phyloP scores from a whole-genome alignment of 2,888 invertebrate species.

The Synanthedon andrenaeformis region DNA sequence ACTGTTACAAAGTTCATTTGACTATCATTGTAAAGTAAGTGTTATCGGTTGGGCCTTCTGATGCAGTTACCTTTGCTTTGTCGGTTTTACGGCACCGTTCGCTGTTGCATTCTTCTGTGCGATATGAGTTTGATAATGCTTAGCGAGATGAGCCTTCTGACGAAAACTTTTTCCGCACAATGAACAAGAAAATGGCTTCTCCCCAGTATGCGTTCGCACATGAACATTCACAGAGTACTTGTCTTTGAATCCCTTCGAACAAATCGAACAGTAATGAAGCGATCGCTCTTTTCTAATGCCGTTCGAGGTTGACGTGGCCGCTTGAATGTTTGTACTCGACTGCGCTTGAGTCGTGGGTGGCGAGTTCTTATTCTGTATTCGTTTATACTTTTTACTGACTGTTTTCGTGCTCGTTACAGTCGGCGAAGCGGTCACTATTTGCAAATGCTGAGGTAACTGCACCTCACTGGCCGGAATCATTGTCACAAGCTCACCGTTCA shows the following conservation, averaged over 20 bases:
- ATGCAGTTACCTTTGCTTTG: constrained; percentile 61
- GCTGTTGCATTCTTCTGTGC: constrained; percentile 83
- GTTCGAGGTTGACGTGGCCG: constrained; percentile 74
- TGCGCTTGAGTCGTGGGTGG: constrained; percentile 45
- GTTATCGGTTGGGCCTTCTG: constrained; percentile 9
- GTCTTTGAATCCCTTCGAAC: constrained; percentile 93
- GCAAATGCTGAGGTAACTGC: constrained; percentile 61
- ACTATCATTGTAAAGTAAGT: constrained; percentile 35
- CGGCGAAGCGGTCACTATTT: constrained; percentile 71
- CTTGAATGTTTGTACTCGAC: constrained; percentile 50
- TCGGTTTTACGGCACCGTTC: constrained; percentile 72
- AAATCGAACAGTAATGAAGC: constrained; percentile 92
- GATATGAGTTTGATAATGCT: constrained; percentile 93
- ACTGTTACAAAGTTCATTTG: constrained; percentile 58
- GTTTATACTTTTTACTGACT: constrained; percentile 78
- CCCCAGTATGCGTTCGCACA: constrained; percentile 96
- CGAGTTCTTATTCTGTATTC: constrained; percentile 67
- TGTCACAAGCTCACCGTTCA: constrained; percentile 57
- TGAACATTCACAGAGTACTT: constrained; percentile 98
- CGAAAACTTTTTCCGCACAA: constrained; percentile 94
- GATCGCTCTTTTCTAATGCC: constrained; percentile 88
- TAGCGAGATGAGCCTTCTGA: constrained; percentile 92
- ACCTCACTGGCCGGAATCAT: constrained; percentile 61
- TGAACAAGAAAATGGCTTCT: constrained; percentile 96
- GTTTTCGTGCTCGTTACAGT: constrained; percentile 74